phyloP scores from a whole-genome alignment of 2,888 invertebrate species.

The Trissolcus japonicus region DNA sequence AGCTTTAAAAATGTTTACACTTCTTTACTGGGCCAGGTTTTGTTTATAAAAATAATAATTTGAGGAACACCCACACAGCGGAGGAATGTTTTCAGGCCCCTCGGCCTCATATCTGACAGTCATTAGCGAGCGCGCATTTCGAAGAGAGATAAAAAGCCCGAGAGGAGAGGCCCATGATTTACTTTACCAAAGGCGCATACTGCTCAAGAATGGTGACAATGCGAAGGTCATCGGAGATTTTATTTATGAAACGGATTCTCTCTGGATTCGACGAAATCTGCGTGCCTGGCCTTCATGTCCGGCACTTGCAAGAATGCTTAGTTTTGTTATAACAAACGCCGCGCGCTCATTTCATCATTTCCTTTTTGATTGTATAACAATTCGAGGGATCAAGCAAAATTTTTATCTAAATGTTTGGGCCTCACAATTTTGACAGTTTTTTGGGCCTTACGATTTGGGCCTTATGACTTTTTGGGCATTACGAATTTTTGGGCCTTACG shows the following conservation, averaged over 20 bases:
- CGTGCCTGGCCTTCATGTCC: background rate
- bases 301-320: background rate
- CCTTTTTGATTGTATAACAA: conserved; percentile 22
- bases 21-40: too few relatives aligned
- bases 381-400: conserved; percentile 6
- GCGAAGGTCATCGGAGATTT: conserved; percentile 74
- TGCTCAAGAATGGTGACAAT: conserved; percentile 72
- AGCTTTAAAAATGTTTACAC: too few relatives aligned
- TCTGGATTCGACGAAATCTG: conserved; percentile 17
- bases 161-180: conserved; percentile 63
- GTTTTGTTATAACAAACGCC: conserved; percentile 1
- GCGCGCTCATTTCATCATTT: conserved; percentile 26
- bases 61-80: conserved; percentile 18
- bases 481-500: too few relatives aligned
- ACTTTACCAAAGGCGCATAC: conserved; percentile 55
- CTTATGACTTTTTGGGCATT: too few relatives aligned
- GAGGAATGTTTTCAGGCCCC: conserved; percentile 51
- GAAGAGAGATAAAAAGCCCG: conserved; percentile 70
- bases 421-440: too few relatives aligned
- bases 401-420: too few relatives aligned
- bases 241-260: conserved; percentile 60
- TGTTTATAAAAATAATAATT: too few relatives aligned
- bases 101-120: conserved; percentile 59
- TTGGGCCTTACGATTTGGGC: too few relatives aligned
- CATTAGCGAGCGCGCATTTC: conserved; percentile 71